These are phyloP conservation scores for Buceros bicornis DNA, from an alignment of 2,797 vertebrate species.

Conservation along the genomic window DNA sequence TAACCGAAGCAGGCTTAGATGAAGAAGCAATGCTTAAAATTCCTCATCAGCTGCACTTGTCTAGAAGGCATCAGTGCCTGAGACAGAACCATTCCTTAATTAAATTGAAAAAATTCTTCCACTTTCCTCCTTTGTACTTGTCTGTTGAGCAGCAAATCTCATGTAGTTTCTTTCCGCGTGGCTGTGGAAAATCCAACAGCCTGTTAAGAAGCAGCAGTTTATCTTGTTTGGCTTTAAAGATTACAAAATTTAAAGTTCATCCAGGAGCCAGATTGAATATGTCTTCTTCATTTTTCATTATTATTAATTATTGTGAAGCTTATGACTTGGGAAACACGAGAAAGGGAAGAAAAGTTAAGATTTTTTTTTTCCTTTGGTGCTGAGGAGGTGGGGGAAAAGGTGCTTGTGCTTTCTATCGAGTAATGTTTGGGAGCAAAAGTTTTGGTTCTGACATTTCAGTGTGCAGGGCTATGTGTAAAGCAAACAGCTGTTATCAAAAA, in stretches of 20 bases:
- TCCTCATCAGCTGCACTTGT: background rate
- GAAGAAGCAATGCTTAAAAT: background rate
- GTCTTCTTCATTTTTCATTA: background rate
- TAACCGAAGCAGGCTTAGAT: background rate
- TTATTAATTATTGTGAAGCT: background rate
- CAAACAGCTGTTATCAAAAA: background rate
- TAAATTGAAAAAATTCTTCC: background rate
- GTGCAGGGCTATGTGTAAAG: background rate
- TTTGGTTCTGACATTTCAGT: background rate
- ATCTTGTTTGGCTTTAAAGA: conserved; percentile 20
- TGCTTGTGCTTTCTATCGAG: background rate
- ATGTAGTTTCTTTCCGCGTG: background rate
- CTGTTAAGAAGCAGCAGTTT: background rate
- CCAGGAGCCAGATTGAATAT: background rate
- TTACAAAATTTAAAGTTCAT: background rate
- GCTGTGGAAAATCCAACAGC: conserved; percentile 25
- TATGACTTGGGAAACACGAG: background rate
- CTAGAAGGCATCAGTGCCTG: background rate
- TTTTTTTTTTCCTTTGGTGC: background rate
- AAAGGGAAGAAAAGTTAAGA: background rate
- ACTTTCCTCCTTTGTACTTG: background rate
- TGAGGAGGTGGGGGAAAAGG: background rate
- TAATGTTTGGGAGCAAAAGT: background rate
- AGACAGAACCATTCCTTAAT: conserved; percentile 34
- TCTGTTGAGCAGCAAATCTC: conserved; percentile 32